Percentiles rank a stretch among this genome's conserved stretches.
phyloP scores from a whole-genome alignment of 2,113 vertebrate species.

The Brienomyrus brachyistius region DNA sequence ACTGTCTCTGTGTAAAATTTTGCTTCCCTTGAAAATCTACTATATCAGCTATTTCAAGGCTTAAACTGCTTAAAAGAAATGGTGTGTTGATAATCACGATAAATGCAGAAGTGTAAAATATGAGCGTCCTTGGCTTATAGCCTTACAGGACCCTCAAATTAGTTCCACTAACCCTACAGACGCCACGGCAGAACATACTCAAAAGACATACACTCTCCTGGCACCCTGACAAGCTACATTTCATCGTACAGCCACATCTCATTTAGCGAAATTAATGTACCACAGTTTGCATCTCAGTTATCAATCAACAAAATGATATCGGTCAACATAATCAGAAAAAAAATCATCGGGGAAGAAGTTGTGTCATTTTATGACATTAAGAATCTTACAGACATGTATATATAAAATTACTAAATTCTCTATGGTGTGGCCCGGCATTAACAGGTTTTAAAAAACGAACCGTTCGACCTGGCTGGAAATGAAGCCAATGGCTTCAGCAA shows the following conservation, averaged over 20 bases:
- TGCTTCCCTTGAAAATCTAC: not conserved
- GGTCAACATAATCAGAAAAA: not conserved
- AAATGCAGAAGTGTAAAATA: not conserved
- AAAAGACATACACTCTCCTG: not conserved
- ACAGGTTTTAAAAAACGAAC: not conserved
- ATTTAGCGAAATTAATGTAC: not conserved
- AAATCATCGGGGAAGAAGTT: not conserved
- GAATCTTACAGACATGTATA: not conserved
- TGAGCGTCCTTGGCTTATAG: not conserved
- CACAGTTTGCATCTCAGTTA: not conserved
- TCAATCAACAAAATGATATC: not conserved
- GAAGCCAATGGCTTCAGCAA: not conserved
- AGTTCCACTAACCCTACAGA: not conserved
- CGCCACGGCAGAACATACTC: not conserved
- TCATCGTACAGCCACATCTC: not conserved
- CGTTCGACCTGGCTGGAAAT: not conserved
- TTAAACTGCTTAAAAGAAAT: not conserved
- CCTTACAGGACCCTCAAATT: not conserved
- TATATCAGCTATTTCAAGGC: not conserved
- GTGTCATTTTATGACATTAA: not conserved
- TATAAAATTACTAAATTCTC: not conserved
- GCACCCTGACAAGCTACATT: not conserved
- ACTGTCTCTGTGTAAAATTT: not conserved
- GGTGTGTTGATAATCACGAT: not conserved
- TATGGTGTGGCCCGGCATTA: not conserved